Evolutionary conservation across 2,888 invertebrate genomes (phyloP).

Genomic region (Platerodrilus igneus): DNA sequence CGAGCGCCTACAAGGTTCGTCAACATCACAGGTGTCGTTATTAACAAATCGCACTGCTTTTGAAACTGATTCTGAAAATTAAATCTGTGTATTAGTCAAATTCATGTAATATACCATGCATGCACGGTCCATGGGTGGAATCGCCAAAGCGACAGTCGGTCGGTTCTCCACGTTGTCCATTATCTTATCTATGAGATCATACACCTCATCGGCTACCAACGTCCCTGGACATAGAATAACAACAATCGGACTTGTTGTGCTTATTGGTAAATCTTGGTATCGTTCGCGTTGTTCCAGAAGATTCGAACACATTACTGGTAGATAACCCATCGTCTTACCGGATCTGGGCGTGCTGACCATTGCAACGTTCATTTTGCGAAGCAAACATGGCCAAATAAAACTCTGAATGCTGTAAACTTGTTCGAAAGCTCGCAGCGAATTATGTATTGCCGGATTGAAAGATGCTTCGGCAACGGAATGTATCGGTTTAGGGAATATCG

Average conservation of each 20-base stretch:
- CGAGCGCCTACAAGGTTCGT: conserved; percentile 50
- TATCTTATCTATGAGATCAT: conserved; percentile 47
- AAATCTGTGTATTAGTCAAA: neutral
- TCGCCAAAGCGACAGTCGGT: conserved; percentile 47
- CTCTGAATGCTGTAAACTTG: conserved; percentile 56
- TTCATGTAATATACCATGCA: conserved; percentile 32
- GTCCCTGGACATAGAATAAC: conserved; percentile 63
- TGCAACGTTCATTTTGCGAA: conserved; percentile 61
- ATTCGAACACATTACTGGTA: conserved; percentile 62
- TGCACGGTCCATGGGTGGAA: conserved; percentile 42
- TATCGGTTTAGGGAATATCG: too few relatives aligned
- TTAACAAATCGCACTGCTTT: conserved; percentile 54
- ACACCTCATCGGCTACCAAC: conserved; percentile 53
- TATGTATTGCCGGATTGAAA: conserved; percentile 35
- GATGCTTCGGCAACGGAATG: conserved; percentile 28
- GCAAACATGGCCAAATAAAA: conserved; percentile 65
- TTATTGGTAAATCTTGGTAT: conserved; percentile 39
- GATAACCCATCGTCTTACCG: conserved; percentile 69
- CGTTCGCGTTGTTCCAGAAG: conserved; percentile 51
- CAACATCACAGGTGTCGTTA: conserved; percentile 61
- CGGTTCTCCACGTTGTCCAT: conserved; percentile 42
- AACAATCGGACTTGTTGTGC: conserved; percentile 55
- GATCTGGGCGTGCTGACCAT: conserved; percentile 56
- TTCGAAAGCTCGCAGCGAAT: conserved; percentile 32
- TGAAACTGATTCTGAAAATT: conserved; percentile 18